A percentile compares a stretch with the other conserved stretches of the same genome.
Evolutionary conservation across 2,797 vertebrate genomes (phyloP).

Genomic region (Silurus aristotelis): DNA sequence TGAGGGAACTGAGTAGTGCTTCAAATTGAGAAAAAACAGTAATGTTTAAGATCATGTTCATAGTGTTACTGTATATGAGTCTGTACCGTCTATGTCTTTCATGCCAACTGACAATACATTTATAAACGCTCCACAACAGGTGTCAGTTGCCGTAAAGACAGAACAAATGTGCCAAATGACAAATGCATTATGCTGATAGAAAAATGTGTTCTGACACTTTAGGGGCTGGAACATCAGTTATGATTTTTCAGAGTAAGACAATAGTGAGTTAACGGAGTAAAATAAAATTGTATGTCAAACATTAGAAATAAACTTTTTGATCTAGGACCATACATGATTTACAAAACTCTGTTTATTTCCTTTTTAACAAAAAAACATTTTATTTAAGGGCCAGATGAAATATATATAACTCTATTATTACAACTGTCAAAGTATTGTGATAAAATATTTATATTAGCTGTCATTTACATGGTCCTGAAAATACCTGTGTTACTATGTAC

Average conservation of each 20-base stretch:
- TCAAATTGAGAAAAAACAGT: background rate
- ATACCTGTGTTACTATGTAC: background rate
- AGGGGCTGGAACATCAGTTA: background rate
- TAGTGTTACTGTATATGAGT: background rate
- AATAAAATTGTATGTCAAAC: background rate
- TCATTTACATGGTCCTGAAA: background rate
- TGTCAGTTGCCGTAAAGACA: background rate
- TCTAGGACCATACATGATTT: background rate
- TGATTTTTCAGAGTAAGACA: background rate
- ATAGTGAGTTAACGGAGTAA: background rate
- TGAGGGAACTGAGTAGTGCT: background rate
- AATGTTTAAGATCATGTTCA: background rate
- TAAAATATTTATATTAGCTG: background rate
- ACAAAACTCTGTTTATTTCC: background rate
- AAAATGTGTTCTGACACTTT: background rate
- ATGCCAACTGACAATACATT: background rate
- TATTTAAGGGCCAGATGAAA: background rate
- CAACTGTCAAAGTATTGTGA: background rate
- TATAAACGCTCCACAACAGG: background rate
- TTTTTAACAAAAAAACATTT: background rate
- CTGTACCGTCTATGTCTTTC: background rate
- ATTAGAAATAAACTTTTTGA: background rate
- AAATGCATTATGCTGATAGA: background rate
- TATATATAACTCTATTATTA: background rate
- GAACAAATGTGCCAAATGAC: background rate